Evolutionary conservation across 92 coral and sea anemone species (phyloP).

Genomic region (Phenganax subtilis): DNA sequence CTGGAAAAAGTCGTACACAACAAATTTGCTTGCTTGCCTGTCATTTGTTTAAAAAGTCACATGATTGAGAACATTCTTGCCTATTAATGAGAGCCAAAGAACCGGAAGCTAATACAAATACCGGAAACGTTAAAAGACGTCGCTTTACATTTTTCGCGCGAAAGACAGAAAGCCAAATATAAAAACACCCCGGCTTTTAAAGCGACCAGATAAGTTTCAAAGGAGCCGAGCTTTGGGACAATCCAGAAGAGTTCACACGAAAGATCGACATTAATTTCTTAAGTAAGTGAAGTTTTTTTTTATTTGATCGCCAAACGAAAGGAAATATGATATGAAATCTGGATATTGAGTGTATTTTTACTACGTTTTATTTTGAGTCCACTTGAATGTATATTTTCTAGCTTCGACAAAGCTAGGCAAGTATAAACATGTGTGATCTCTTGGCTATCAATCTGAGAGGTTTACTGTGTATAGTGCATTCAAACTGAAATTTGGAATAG

Average conservation of each 20-base stretch:
- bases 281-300: neutral
- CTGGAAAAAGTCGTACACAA: too few species aligned
- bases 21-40: too few species aligned
- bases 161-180: neutral
- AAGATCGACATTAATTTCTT: too few species aligned
- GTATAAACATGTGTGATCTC: conserved; percentile 3
- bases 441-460: neutral
- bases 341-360: conserved; percentile 1
- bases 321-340: neutral
- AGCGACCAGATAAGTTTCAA: neutral
- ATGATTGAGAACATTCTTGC: neutral
- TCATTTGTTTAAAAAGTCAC: neutral
- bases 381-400: neutral
- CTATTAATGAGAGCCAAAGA: neutral
- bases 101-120: neutral
- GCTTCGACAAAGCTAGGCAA: neutral
- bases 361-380: neutral
- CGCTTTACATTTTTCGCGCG: conserved; percentile 20
- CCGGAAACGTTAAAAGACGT: neutral
- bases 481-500: too few species aligned
- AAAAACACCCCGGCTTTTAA: conserved; percentile 2
- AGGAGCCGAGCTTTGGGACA: neutral
- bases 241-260: neutral
- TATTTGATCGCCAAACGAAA: conserved; percentile 2
- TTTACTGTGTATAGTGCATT: too few species aligned